phyloP scores from a whole-genome alignment of 1,140 invertebrate genomes.

The Bradysia coprophila region DNA sequence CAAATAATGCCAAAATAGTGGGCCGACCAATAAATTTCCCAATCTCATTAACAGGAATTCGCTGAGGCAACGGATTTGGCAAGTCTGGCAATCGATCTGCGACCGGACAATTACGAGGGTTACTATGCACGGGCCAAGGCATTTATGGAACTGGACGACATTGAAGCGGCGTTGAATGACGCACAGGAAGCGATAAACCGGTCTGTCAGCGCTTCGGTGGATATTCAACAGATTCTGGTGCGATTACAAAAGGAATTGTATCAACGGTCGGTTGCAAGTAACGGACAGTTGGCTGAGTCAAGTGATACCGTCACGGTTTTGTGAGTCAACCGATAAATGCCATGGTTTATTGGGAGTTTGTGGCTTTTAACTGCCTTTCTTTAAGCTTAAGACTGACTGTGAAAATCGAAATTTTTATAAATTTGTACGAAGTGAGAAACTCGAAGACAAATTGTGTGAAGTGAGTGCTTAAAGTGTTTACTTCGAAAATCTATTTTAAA shows the following conservation, averaged over 20 bases:
- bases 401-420: too few relatives aligned
- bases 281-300: neutral
- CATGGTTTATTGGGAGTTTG: too few relatives aligned
- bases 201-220: slow-evolving; percentile 4
- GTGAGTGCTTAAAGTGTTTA: too few relatives aligned
- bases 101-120: slow-evolving; percentile 78
- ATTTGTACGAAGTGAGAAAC: too few relatives aligned
- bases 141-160: slow-evolving; percentile 42
- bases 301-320: neutral
- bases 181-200: slow-evolving; percentile 28
- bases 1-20: slow-evolving; percentile 4
- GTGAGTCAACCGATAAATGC: neutral
- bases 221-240: slow-evolving; percentile 1
- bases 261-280: neutral
- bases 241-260: neutral
- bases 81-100: slow-evolving; percentile 60
- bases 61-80: slow-evolving; percentile 73
- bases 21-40: neutral
- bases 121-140: slow-evolving; percentile 81
- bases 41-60: slow-evolving; percentile 38
- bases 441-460: too few relatives aligned
- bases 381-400: too few relatives aligned
- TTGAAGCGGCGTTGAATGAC: slow-evolving; percentile 31
- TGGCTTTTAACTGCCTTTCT: too few relatives aligned
- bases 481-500: too few relatives aligned